Percentiles rank a stretch among this genome's conserved stretches.
Conservation (phyloP, 2,888 invertebrate genomes). For the Aporophyla lueneburgensis region DNA sequence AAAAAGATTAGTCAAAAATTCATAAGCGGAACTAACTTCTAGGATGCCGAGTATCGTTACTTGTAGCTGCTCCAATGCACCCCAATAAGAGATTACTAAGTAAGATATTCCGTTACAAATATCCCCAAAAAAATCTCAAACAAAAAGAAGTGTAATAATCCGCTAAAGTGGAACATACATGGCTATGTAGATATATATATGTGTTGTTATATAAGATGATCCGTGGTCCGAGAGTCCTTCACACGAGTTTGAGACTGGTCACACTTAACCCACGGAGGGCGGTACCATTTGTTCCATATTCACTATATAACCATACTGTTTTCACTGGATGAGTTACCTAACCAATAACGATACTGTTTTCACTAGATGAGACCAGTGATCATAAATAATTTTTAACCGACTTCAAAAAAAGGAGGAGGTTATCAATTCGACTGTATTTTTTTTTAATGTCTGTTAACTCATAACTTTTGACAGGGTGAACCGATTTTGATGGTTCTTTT, state of each 20-base stretch:
- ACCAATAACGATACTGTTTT: no score
- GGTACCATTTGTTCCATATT: constrained; percentile 45
- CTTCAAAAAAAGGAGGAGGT: no score
- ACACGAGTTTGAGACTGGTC: constrained; percentile 49
- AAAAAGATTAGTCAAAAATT: neutral
- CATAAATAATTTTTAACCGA: no score
- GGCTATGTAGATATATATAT: constrained; percentile 7
- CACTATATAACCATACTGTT: neutral
- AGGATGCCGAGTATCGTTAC: neutral
- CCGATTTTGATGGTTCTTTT: no score
- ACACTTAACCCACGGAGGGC: constrained; percentile 5
- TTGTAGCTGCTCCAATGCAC: neutral
- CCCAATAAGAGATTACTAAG: neutral
- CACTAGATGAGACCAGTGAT: no score
- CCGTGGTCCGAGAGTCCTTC: constrained; percentile 46
- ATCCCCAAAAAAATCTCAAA: neutral
- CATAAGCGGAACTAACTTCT: neutral
- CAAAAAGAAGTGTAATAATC: constrained; percentile 26
- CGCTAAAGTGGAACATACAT: neutral
- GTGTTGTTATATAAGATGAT: constrained; percentile 49
- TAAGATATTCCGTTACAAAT: neutral
- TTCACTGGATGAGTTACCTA: no score
- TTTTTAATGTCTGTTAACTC: no score
- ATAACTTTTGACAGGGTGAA: no score
- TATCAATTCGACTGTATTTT: no score